These are phyloP conservation scores for Chamaetylas fuelleborni DNA, from an alignment of 2,113 vertebrate species.

Conservation along the genomic window DNA sequence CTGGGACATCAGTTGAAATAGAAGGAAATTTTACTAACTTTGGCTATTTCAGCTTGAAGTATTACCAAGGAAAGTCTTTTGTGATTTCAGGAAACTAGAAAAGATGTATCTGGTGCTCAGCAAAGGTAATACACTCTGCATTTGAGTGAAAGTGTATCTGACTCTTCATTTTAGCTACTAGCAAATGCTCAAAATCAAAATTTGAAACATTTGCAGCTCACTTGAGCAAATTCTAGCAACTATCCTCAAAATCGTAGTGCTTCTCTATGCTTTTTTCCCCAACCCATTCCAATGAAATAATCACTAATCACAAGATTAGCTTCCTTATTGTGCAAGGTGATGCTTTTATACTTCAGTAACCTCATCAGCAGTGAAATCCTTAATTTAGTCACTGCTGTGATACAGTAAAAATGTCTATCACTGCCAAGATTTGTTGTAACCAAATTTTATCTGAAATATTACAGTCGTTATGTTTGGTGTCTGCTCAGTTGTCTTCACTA, in stretches of 20 bases:
- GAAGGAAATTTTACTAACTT: neutral
- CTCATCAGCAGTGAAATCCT: neutral
- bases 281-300: neutral
- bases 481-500: neutral
- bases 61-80: neutral
- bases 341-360: neutral
- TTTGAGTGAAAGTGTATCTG: neutral
- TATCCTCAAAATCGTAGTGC: neutral
- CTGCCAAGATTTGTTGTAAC: neutral
- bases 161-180: neutral
- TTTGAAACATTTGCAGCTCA: neutral
- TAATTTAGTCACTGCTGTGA: neutral
- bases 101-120: neutral
- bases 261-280: neutral
- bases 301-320: neutral
- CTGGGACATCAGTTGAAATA: neutral
- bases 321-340: neutral
- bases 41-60: neutral
- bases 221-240: neutral
- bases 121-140: neutral
- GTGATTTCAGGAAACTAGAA: neutral
- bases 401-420: neutral
- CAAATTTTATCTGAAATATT: neutral
- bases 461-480: neutral
- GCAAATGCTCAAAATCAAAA: neutral